A percentile compares a stretch with the other conserved stretches of the same genome.
Conservation (phyloP, 2,113 vertebrate species). For the Neopipo cinnamomea region DNA sequence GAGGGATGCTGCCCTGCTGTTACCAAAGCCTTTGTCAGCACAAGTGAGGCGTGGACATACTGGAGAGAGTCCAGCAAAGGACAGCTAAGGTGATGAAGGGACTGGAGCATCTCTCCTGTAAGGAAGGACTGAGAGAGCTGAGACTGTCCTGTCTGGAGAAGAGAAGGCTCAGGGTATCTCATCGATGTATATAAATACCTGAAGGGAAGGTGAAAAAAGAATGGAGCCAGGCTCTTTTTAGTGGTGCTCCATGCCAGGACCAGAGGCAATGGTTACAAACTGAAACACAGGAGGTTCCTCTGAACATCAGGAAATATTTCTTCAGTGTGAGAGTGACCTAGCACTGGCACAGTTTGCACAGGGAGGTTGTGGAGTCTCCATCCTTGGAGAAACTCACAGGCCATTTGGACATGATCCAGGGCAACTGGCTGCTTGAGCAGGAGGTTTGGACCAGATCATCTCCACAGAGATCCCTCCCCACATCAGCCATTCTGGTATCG, state of each 20-base stretch:
- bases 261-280: not conserved
- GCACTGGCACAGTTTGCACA: not conserved
- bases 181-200: not conserved
- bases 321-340: rapidly evolving
- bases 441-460: not conserved
- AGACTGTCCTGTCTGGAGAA: not conserved
- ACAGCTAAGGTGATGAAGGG: not conserved
- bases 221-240: not conserved
- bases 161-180: not conserved
- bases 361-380: not conserved
- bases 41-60: not conserved
- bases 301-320: not conserved
- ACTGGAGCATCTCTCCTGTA: not conserved
- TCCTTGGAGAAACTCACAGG: not conserved
- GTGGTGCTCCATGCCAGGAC: not conserved
- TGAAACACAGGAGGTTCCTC: not conserved
- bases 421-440: not conserved
- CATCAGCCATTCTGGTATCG: not conserved
- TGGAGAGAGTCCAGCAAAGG: not conserved
- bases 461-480: not conserved
- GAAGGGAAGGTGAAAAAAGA: not conserved
- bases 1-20: not conserved
- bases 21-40: not conserved
- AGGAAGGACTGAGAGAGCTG: not conserved
- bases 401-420: not conserved